phyloP scores from a whole-genome alignment of 2,797 vertebrate species.

The Danio jaintianensis region DNA sequence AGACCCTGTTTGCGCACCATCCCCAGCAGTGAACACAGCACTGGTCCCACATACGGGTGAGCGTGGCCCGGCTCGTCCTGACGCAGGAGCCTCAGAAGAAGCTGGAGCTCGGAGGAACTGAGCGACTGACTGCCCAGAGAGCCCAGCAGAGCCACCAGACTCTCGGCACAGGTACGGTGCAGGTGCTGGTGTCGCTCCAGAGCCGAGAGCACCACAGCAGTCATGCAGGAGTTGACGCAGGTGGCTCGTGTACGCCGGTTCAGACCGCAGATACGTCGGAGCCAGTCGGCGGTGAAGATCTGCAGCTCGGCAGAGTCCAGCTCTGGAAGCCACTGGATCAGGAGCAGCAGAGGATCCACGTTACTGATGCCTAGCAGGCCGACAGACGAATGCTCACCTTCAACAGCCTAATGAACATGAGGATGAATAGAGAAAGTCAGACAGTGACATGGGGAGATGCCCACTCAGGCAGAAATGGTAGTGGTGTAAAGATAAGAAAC shows the following conservation, averaged over 20 bases:
- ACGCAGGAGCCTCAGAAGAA: conserved; percentile 85
- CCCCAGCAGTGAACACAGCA: conserved; percentile 85
- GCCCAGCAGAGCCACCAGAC: conserved; percentile 88
- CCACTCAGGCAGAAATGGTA: too few species aligned
- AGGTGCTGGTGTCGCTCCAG: conserved; percentile 79
- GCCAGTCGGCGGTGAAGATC: conserved; percentile 91
- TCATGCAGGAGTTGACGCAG: conserved; percentile 94
- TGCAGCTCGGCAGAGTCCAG: conserved; percentile 90
- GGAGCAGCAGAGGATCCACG: conserved; percentile 92
- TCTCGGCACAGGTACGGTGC: conserved; percentile 87
- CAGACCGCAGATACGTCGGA: conserved; percentile 92
- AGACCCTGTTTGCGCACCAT: conserved; percentile 94
- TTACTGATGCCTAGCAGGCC: conserved; percentile 96
- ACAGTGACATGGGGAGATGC: too few species aligned
- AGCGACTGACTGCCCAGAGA: conserved; percentile 93
- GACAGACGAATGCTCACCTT: conserved; percentile 95
- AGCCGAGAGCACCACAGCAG: conserved; percentile 82
- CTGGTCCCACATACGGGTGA: conserved; percentile 86
- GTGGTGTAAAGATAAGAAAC: too few species aligned
- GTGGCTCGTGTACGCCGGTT: conserved; percentile 92
- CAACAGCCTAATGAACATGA: conserved; percentile 85
- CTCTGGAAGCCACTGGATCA: conserved; percentile 95
- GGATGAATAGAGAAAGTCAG: background rate
- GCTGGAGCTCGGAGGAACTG: conserved; percentile 86
- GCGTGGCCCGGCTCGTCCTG: conserved; percentile 76